Evolutionary conservation across 2,797 vertebrate species (phyloP), one percentile per base, ranked within the genome.

Genomic region (Falco peregrinus): DNA sequence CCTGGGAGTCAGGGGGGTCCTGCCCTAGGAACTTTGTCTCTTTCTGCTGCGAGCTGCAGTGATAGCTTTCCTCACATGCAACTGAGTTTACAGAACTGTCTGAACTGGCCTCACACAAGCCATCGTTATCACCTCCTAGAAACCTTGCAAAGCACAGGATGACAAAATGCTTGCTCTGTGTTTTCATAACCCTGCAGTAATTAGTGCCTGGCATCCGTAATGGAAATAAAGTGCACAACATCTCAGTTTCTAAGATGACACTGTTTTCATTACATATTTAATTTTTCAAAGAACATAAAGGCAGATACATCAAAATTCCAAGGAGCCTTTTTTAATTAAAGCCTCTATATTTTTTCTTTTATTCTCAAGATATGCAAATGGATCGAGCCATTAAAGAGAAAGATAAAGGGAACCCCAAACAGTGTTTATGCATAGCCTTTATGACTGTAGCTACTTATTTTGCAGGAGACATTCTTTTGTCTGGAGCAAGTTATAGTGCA

Each of bases 261-360:
- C 37, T 90, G 39, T 78, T 95, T 97, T 97, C 96, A 93, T 96
- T 95, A 20, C 26, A 86, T 69, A 68, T 77, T 93, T 91, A 61
- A 68, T 74, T 95, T 95, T 90, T 95, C 91, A 94, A 95, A 93
- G 93, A 96, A 95, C 95, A 95, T 92, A 92, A 95, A 96, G 81
- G 94, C 89, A 97, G 76, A 84, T 73, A 95, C 71, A 94, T 61
- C 76, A 96, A 97, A 77, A 86, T 78, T 71, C 90, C 60, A 90
- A 95, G 93, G 84, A 97, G 57, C 71, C 33, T 69, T 96, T 87
- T 93, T 96, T 87, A 97, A 97, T 96, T 97, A 96, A 97, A 97
- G 59, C 77, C 50, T 83, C 53, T 88, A 48, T 64, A 33, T 68
- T 88, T 87, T 82, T 71, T 78, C 68, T 94, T 96, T 87, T 81